Evolutionary conservation across 2,888 invertebrate species (phyloP).

Genomic region (Idaea dimidiata): DNA sequence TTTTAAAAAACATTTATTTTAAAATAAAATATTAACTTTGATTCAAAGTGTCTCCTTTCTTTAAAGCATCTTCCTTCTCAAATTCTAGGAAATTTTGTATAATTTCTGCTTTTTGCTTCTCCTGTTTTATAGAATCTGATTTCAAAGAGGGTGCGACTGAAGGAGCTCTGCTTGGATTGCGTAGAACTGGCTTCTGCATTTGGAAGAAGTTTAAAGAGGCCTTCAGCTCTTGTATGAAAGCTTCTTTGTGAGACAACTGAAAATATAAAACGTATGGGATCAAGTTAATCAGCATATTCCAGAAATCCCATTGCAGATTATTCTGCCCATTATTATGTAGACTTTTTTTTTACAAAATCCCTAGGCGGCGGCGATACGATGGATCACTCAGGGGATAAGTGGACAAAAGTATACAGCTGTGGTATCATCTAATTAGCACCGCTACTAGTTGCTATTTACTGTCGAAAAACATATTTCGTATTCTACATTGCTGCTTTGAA

Average conservation of each 20-base stretch:
- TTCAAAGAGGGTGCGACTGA: slow-evolving; percentile 47
- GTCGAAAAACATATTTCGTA: too few species aligned
- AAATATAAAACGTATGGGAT: slow-evolving; percentile 22
- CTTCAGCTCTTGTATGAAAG: slow-evolving; percentile 74
- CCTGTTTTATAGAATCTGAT: slow-evolving; percentile 31
- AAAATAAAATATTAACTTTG: background rate
- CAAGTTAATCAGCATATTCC: too few species aligned
- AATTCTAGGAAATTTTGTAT: slow-evolving; percentile 61
- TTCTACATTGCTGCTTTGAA: too few species aligned
- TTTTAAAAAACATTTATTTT: too few species aligned
- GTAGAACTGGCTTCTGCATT: slow-evolving; percentile 65
- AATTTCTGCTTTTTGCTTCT: slow-evolving; percentile 34
- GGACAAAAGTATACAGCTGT: too few species aligned
- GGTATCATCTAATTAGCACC: too few species aligned
- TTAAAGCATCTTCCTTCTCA: slow-evolving; percentile 46
- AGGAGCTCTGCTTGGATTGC: slow-evolving; percentile 67
- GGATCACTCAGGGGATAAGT: too few species aligned
- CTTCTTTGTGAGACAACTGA: slow-evolving; percentile 80
- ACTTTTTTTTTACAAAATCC: too few species aligned
- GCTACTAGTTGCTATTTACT: too few species aligned
- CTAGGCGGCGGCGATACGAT: too few species aligned
- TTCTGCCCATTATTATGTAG: too few species aligned
- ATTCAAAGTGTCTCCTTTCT: background rate
- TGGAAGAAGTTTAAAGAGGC: slow-evolving; percentile 69
- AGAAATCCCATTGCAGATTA: too few species aligned